phyloP scores from a whole-genome alignment of 2,797 vertebrate species.

The Urocyon cinereoargenteus region DNA sequence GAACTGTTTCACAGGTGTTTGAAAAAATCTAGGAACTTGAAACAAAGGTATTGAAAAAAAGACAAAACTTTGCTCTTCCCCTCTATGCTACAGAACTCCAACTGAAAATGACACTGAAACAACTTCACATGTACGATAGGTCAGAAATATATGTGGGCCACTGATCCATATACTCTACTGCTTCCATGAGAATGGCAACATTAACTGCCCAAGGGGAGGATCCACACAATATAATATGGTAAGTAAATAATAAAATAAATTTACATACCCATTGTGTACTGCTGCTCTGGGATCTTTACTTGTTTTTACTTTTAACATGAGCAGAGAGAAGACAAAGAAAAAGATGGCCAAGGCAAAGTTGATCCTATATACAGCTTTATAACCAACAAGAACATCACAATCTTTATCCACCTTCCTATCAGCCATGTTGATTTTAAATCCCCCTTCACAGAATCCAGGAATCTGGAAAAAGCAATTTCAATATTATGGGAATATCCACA shows the following conservation, averaged over 20 bases:
- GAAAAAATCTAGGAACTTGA: conserved; percentile 23
- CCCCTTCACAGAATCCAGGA: conserved; percentile 95
- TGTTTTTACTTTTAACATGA: conserved; percentile 94
- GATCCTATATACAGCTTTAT: conserved; percentile 95
- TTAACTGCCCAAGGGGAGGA: not conserved
- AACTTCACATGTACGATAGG: not conserved
- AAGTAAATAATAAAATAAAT: not conserved
- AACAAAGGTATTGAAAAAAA: not conserved
- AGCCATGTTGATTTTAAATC: conserved; percentile 84
- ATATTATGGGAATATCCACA: not conserved
- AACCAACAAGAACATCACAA: conserved; percentile 94
- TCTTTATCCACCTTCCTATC: conserved; percentile 87
- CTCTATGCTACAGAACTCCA: not conserved
- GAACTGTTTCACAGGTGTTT: not conserved
- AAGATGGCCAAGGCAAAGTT: conserved; percentile 95
- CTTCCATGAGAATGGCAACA: not conserved
- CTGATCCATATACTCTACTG: not conserved
- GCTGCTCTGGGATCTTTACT: conserved; percentile 93
- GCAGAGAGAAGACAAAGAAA: conserved; percentile 91
- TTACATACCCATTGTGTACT: conserved; percentile 94
- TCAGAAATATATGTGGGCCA: not conserved
- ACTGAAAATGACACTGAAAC: not conserved
- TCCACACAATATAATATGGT: not conserved
- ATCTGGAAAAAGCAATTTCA: conserved; percentile 88
- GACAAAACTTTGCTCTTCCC: not conserved